Base-by-base conservation (phyloP, 2,113 vertebrate species). In the Pangasianodon hypophthalmus region DNA sequence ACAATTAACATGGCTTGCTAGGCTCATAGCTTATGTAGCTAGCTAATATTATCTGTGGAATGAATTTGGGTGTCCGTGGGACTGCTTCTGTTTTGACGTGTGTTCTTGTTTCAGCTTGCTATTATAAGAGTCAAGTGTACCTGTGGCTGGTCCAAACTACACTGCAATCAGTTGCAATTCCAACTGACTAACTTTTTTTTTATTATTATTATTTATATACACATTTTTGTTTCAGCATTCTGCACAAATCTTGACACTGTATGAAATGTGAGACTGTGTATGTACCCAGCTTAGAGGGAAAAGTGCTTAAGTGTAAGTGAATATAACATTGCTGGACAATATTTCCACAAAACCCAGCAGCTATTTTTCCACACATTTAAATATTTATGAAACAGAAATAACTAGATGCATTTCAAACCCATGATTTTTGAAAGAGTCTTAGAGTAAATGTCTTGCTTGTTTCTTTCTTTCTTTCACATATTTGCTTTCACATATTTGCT, bases 341-440 rank as follows among this genome's bases (percentile, higher is more conserved):
- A 26, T 21, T 37, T 24, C 19, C 50, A 37, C 29, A 58, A 83
- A 60, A 41, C 32, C 54, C 32, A 83, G n/a, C 32, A 44, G 81
- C 19, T 60, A n/a, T 81, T 81, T 81, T 32, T 52, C 48, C 2
- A 3, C 79, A 81, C 14, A 81, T 54, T 81, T 81, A 52, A 81
- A 52, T 52, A 19, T 54, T 81, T 54, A 81, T 81, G 82, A 62
- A 84, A 44, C 62, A 24, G 48, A 86, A 86, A 56, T 44, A n/a
- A 4, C 10, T 2, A 44, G 6, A 16, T 41, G 26, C 24, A 83
- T 88, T 62, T 52, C 29, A 71, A 54, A 87, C 32, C 32, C 13
- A 19, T 32, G 11, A 62, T 83, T 83, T 41, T 41, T 83, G 4
- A 56, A 32, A 82, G 14, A 81, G 6, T 54, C 48, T 16, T 50